Conservation (phyloP, 1,140 invertebrate genomes). For the Leptinotarsa lineolata region DNA sequence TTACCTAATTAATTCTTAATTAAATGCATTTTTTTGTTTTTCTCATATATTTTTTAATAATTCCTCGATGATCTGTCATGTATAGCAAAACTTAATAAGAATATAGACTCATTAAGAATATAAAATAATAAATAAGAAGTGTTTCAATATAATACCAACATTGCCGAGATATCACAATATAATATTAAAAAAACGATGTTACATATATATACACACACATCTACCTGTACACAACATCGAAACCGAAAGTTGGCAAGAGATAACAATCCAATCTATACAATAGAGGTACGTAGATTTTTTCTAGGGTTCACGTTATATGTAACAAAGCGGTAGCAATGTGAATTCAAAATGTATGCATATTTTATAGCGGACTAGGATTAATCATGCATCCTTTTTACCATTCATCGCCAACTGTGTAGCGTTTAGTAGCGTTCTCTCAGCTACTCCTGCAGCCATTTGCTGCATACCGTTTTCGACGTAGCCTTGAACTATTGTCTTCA, state of each 20-base stretch:
- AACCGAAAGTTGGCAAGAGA: conserved; percentile 35
- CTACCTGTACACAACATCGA: conserved; percentile 30
- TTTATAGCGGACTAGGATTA: neutral
- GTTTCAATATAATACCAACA: conserved; percentile 48
- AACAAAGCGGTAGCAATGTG: conserved; percentile 25
- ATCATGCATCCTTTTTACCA: conserved; percentile 38
- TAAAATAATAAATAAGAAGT: conserved; percentile 33
- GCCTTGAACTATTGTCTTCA: conserved; percentile 78
- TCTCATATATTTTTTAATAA: neutral
- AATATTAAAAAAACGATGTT: conserved; percentile 37
- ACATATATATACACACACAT: conserved; percentile 42
- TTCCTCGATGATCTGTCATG: conserved; percentile 14
- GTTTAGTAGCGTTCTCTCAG: conserved; percentile 65
- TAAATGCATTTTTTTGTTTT: conserved; percentile 24
- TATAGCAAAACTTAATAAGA: conserved; percentile 11
- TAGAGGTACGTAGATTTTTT: conserved; percentile 16
- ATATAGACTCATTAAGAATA: conserved; percentile 9
- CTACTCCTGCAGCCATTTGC: conserved; percentile 73
- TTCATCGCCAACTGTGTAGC: conserved; percentile 51
- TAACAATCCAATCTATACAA: conserved; percentile 36
- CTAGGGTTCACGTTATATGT: conserved; percentile 22
- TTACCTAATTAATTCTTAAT: neutral
- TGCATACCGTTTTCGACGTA: conserved; percentile 78
- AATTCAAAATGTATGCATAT: conserved; percentile 21
- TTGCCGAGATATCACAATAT: conserved; percentile 51